A percentile compares a stretch with the other conserved stretches of the same genome.
These are phyloP conservation scores for Antedon mediterranea DNA, from an alignment of 53 echinoderm and acorn worm genomes.

Conservation along the genomic window DNA sequence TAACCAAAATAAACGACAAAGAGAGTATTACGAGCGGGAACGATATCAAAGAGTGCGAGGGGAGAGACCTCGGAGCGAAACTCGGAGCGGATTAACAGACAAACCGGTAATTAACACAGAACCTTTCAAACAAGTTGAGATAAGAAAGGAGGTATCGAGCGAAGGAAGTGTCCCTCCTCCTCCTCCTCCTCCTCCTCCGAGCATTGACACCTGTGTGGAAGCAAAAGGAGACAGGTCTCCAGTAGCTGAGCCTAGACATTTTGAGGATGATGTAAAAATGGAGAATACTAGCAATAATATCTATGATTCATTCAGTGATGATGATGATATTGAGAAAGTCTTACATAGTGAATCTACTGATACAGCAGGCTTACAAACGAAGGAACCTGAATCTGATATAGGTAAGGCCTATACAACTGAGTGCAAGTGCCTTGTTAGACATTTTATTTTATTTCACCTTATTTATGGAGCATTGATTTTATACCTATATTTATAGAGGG, in stretches of 20 bases:
- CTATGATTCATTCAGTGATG: background rate
- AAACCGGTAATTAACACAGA: background rate
- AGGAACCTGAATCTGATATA: background rate
- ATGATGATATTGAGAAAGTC: background rate
- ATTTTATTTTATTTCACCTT: no score
- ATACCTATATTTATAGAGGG: no score
- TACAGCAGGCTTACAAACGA: background rate
- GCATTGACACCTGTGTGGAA: background rate
- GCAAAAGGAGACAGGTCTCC: background rate
- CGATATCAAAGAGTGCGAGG: background rate
- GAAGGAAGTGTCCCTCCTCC: background rate
- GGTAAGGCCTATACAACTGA: background rate
- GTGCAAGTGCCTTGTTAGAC: no score
- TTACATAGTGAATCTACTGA: background rate
- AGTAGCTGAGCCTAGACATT: background rate
- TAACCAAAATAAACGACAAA: background rate
- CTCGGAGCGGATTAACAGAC: background rate
- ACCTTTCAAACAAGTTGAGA: background rate
- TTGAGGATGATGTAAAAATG: conserved; percentile 2
- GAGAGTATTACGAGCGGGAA: background rate
- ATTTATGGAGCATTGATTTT: no score
- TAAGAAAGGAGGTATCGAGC: background rate
- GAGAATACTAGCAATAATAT: background rate
- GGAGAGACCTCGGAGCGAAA: background rate
- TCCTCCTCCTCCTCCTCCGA: background rate